Conservation (phyloP, 2,797 vertebrate genomes). For the Gadopsis bispinosus region DNA sequence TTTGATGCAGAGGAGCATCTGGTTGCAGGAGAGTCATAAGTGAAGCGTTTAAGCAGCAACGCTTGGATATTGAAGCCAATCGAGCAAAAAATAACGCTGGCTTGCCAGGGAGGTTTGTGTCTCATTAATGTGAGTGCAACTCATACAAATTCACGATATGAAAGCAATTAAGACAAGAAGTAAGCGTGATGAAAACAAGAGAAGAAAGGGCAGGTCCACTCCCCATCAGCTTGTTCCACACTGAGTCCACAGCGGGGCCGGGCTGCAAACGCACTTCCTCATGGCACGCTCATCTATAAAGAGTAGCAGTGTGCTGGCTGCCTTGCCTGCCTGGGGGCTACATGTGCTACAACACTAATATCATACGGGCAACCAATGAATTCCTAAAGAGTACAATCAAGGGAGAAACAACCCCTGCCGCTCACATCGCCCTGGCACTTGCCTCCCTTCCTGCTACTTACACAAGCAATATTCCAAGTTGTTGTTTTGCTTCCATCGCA, state of each 20-base stretch:
- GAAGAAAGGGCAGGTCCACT: conserved; percentile 37
- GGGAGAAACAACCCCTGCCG: conserved; percentile 71
- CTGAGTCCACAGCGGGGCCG: conserved; percentile 39
- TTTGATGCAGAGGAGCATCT: conserved; percentile 61
- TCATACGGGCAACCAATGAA: conserved; percentile 80
- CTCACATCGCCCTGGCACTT: conserved; percentile 67
- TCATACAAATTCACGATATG: conserved; percentile 57
- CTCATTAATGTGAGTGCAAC: conserved; percentile 60
- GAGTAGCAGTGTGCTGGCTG: conserved; percentile 46
- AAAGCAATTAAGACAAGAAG: conserved; percentile 62
- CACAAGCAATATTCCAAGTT: conserved; percentile 78
- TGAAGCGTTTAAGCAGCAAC: conserved; percentile 36
- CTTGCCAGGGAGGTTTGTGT: conserved; percentile 42
- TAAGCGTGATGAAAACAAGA: conserved; percentile 45
- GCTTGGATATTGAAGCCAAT: conserved; percentile 41
- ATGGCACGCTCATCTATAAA: conserved; percentile 67
- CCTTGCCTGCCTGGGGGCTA: conserved; percentile 70
- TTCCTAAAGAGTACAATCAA: conserved; percentile 81
- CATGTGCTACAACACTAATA: conserved; percentile 80
- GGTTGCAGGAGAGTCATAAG: conserved; percentile 38
- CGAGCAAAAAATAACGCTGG: conserved; percentile 43
- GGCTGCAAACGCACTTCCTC: conserved; percentile 60
- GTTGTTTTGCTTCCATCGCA: conserved; percentile 87
- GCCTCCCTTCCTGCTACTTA: conserved; percentile 72
- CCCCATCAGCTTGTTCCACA: conserved; percentile 54